These are phyloP conservation scores for Belonocnema kinseyi DNA, from an alignment of 1,140 invertebrate genomes.

Conservation along the genomic window DNA sequence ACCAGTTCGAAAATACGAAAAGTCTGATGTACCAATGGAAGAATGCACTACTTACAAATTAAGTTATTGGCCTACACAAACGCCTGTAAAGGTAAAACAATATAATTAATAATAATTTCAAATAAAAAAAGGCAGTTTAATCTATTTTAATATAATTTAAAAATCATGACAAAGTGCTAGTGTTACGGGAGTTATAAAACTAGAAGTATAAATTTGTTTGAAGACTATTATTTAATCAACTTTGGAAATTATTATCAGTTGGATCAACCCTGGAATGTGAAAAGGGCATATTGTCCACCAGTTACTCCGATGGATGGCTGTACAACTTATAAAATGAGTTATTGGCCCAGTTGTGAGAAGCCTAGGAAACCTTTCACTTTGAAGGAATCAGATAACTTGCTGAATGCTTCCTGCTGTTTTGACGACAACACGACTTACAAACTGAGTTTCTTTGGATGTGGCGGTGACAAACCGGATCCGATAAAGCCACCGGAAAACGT, in stretches of 20 bases:
- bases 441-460: slow-evolving; percentile 67
- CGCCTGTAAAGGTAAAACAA: slow-evolving; percentile 36
- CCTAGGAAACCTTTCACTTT: slow-evolving; percentile 47
- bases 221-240: neutral
- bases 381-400: slow-evolving; percentile 54
- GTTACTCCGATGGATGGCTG: slow-evolving; percentile 70
- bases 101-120: neutral
- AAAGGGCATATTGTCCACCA: slow-evolving; percentile 64
- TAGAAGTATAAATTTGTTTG: no score
- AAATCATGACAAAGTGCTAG: neutral
- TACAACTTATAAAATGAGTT: slow-evolving; percentile 78
- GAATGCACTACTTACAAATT: slow-evolving; percentile 69
- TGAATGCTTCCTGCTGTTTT: slow-evolving; percentile 61
- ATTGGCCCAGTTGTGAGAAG: slow-evolving; percentile 67
- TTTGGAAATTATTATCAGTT: slow-evolving; percentile 48
- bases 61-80: slow-evolving; percentile 64
- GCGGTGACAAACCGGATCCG: slow-evolving; percentile 54
- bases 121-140: slow-evolving; percentile 8
- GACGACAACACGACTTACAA: slow-evolving; percentile 70
- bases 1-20: slow-evolving; percentile 72
- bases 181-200: no score
- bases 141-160: neutral
- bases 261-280: slow-evolving; percentile 51
- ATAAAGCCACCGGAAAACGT: slow-evolving; percentile 56
- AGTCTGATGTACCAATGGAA: slow-evolving; percentile 77